phyloP scores from a whole-genome alignment of 2,113 vertebrate species.

The Syngnathoides biaculeatus region DNA sequence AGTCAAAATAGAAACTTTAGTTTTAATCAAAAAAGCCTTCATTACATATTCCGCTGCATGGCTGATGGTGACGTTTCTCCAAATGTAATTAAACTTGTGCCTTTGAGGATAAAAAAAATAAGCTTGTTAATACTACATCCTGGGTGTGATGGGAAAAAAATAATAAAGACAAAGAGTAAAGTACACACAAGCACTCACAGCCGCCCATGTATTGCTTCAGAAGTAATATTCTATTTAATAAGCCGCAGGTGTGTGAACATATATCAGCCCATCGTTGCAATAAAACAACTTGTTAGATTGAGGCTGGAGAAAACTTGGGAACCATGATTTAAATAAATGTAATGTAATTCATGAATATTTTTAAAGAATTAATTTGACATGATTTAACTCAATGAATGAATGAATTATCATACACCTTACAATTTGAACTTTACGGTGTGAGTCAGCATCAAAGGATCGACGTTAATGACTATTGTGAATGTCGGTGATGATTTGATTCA shows the following conservation, averaged over 20 bases:
- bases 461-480: not conserved
- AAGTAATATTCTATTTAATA: conserved; percentile 69
- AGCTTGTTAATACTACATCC: conserved; percentile 74
- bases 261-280: conserved; percentile 42
- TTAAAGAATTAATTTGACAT: too few species aligned
- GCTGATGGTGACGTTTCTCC: conserved; percentile 47
- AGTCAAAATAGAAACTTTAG: conserved; percentile 64
- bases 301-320: conserved; percentile 10
- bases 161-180: conserved; percentile 59
- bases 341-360: too few species aligned
- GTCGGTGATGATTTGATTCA: not conserved
- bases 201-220: conserved; percentile 62
- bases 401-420: too few species aligned
- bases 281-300: conserved; percentile 26
- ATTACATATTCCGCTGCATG: conserved; percentile 60
- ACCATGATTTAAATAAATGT: not conserved
- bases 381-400: too few species aligned
- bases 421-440: too few species aligned
- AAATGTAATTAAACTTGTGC: conserved; percentile 74
- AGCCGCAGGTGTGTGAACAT: conserved; percentile 54
- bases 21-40: conserved; percentile 66
- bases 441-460: too few species aligned
- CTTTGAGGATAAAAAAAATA: conserved; percentile 71
- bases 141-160: conserved; percentile 54
- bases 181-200: conserved; percentile 53